Percentiles rank a stretch among this genome's conserved stretches.
phyloP scores from a whole-genome alignment of 2,113 vertebrate species.

The Solea senegalensis region DNA sequence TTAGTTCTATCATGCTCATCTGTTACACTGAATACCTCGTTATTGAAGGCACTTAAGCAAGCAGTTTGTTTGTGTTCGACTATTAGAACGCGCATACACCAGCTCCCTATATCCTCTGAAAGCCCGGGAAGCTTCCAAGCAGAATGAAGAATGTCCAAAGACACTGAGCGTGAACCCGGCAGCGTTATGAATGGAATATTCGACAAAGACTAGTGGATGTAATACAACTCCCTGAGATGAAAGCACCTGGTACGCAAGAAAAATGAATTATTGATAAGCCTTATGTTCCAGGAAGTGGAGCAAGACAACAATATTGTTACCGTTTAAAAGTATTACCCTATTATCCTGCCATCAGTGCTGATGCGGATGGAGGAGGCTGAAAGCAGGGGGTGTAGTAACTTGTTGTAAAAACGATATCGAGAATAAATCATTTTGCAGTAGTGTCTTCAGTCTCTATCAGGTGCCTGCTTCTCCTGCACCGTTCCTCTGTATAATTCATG shows the following conservation, averaged over 20 bases:
- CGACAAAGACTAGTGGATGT: constrained; percentile 44
- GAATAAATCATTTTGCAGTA: background rate
- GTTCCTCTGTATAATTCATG: constrained; percentile 70
- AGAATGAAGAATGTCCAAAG: constrained; percentile 33
- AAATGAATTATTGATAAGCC: constrained; percentile 69
- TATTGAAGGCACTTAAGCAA: constrained; percentile 10
- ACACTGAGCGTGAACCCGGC: constrained; percentile 32
- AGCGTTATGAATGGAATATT: constrained; percentile 62
- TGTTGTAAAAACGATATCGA: too few species aligned
- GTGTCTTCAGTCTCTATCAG: constrained; percentile 12
- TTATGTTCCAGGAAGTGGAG: constrained; percentile 57
- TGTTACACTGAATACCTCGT: constrained; percentile 14
- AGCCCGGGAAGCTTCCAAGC: constrained; percentile 26
- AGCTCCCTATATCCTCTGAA: constrained; percentile 18
- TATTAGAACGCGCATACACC: constrained; percentile 15
- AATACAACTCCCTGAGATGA: constrained; percentile 66
- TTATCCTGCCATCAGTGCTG: background rate
- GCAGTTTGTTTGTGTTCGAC: background rate
- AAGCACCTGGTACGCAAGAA: constrained; percentile 69
- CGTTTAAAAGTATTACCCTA: constrained; percentile 13
- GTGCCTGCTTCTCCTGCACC: constrained; percentile 25
- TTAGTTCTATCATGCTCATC: constrained; percentile 9
- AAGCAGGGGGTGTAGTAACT: background rate
- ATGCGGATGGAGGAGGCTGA: background rate
- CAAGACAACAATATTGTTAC: constrained; percentile 43